These are phyloP conservation scores for Coenonympha glycerion DNA, from an alignment of 2,888 invertebrate species.

Conservation along the genomic window DNA sequence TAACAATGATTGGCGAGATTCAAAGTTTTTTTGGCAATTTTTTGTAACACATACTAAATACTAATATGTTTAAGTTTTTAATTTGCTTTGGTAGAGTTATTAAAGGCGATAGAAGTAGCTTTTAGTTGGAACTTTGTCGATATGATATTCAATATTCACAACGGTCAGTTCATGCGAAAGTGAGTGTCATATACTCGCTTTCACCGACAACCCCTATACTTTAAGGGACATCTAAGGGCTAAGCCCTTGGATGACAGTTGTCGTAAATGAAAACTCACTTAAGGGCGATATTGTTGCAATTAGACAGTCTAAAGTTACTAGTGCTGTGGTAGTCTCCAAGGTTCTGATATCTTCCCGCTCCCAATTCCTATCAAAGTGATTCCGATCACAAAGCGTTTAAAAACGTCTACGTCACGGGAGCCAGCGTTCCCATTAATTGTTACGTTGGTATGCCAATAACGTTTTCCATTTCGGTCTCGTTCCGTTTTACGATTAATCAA, in stretches of 20 bases:
- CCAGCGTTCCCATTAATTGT: constrained; percentile 53
- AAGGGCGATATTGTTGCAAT: too few species aligned
- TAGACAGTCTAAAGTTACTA: too few species aligned
- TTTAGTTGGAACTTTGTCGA: too few species aligned
- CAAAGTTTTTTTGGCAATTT: background rate
- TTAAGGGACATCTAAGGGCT: too few species aligned
- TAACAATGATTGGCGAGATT: background rate
- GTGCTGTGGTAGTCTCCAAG: constrained; percentile 35
- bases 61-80: background rate
- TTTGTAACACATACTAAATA: background rate
- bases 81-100: too few species aligned
- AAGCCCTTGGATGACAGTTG: too few species aligned
- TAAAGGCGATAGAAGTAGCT: too few species aligned
- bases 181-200: too few species aligned
- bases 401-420: constrained; percentile 54
- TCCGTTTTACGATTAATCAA: constrained; percentile 16
- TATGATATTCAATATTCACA: too few species aligned
- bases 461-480: constrained; percentile 17
- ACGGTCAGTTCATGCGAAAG: too few species aligned
- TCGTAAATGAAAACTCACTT: too few species aligned
- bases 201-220: too few species aligned
- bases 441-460: constrained; percentile 35
- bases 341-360: constrained; percentile 45
- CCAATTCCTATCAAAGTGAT: constrained; percentile 63
- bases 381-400: constrained; percentile 63